Percentiles rank a stretch among this genome's conserved stretches.
phyloP scores from a whole-genome alignment of 2,888 invertebrate species.

The Athalia cordata region DNA sequence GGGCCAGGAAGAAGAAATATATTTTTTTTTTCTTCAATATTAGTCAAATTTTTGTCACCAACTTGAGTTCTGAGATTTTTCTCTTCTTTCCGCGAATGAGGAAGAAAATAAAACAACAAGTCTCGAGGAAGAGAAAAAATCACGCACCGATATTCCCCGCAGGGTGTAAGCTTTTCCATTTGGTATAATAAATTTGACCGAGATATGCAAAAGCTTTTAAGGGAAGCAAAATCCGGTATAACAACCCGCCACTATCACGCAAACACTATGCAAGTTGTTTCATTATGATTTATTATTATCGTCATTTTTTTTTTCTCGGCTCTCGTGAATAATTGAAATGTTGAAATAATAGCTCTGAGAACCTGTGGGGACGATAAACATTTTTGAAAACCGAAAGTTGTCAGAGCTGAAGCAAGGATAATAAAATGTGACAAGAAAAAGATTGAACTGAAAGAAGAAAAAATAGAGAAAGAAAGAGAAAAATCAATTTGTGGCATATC shows the following conservation, averaged over 20 bases:
- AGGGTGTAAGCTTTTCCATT: conserved; percentile 4
- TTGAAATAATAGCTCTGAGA: neutral
- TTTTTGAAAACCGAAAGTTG: conserved; percentile 11
- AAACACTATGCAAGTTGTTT: no score
- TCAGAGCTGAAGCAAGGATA: neutral
- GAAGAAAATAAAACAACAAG: no score
- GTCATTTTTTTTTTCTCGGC: neutral
- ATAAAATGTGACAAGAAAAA: neutral
- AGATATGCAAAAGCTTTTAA: conserved; percentile 17
- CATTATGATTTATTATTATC: neutral
- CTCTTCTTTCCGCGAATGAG: neutral
- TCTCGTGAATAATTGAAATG: neutral
- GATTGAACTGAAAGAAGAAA: neutral
- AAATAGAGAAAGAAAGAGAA: neutral
- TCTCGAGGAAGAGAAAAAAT: no score
- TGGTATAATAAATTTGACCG: conserved; percentile 18
- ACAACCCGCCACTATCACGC: no score
- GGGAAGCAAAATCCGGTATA: no score
- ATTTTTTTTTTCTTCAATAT: conserved; percentile 2
- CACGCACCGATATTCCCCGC: neutral
- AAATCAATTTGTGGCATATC: no score
- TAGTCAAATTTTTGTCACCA: conserved; percentile 33
- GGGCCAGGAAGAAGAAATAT: no score
- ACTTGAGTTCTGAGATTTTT: neutral
- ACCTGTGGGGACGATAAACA: neutral